These are phyloP conservation scores for Oxyruncus cristatus DNA, from an alignment of 2,113 vertebrate species.

Conservation along the genomic window DNA sequence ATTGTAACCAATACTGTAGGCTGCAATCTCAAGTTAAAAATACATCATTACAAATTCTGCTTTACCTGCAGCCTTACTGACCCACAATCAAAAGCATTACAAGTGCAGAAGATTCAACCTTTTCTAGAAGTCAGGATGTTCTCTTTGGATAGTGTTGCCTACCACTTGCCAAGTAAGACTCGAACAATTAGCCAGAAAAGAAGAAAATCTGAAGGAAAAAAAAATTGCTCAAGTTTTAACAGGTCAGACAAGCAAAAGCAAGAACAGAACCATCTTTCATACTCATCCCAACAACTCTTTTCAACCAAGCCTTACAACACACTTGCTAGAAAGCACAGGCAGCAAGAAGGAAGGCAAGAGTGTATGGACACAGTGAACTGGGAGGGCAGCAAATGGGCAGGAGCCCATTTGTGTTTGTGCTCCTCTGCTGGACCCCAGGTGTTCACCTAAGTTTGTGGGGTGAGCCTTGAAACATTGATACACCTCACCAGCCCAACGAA, in stretches of 20 bases:
- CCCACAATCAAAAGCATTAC: background rate
- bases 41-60: background rate
- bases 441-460: accelerated
- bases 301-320: background rate
- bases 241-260: background rate
- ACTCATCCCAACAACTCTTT: background rate
- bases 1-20: background rate
- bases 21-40: background rate
- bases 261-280: background rate
- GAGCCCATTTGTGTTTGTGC: background rate
- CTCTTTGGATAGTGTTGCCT: background rate
- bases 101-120: background rate
- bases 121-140: background rate
- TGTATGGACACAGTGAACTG: background rate
- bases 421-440: background rate
- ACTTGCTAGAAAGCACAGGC: background rate
- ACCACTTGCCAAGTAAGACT: background rate
- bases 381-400: background rate
- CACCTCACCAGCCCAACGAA: background rate
- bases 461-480: background rate
- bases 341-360: background rate
- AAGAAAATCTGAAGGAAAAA: background rate
- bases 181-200: background rate
- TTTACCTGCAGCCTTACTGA: background rate
- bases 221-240: background rate